These are phyloP conservation scores for Danio choprae DNA, from an alignment of 2,797 vertebrate species.

Conservation along the genomic window DNA sequence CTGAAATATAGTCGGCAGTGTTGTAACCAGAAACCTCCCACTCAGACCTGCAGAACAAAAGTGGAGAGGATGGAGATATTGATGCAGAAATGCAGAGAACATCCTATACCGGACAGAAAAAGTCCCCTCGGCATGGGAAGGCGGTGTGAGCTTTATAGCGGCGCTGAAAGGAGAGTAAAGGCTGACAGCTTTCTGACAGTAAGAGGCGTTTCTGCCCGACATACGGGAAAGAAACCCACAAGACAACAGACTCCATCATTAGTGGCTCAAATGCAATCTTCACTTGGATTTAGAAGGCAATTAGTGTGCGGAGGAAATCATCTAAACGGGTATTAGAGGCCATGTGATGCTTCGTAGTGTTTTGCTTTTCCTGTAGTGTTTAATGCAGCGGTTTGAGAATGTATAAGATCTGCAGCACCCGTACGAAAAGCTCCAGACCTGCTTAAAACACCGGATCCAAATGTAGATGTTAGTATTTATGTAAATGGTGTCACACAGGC, in stretches of 20 bases:
- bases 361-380: not conserved
- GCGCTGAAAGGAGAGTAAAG: constrained; percentile 31
- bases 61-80: constrained; percentile 28
- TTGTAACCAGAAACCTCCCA: constrained; percentile 88
- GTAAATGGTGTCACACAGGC: too few relatives aligned
- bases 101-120: constrained; percentile 14
- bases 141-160: constrained; percentile 12
- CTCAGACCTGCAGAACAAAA: constrained; percentile 79
- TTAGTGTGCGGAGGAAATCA: not conserved
- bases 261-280: constrained; percentile 12
- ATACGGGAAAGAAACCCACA: constrained; percentile 12
- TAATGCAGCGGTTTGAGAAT: not conserved
- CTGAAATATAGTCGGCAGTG: constrained; percentile 88
- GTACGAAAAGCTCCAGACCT: not conserved
- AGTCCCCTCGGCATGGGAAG: constrained; percentile 41
- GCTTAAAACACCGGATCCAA: too few relatives aligned
- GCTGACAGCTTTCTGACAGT: constrained; percentile 39
- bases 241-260: not conserved
- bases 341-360: too few relatives aligned
- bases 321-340: not conserved
- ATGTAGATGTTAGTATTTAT: too few relatives aligned
- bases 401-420: not conserved
- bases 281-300: constrained; percentile 1
- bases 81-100: constrained; percentile 15
- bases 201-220: constrained; percentile 27